phyloP scores from a whole-genome alignment of 2,888 invertebrate species.

The Temnothorax rugatulus region DNA sequence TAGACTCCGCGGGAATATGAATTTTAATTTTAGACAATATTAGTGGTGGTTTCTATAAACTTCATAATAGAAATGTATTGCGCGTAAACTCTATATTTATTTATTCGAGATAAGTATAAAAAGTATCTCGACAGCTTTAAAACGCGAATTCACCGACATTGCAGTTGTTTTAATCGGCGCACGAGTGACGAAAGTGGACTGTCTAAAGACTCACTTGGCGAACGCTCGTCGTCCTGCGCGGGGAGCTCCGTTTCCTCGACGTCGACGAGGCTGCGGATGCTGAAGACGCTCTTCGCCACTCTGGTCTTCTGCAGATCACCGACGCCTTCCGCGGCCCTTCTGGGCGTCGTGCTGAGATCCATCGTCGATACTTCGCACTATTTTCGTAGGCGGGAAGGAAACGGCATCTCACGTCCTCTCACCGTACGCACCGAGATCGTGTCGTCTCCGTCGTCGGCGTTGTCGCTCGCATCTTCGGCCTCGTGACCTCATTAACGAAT shows the following conservation, averaged over 20 bases:
- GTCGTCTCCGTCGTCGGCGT: constrained; percentile 27
- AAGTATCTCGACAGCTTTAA: not conserved
- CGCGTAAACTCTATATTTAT: not conserved
- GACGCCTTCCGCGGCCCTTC: constrained; percentile 83
- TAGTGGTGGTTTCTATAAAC: not conserved
- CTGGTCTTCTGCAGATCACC: constrained; percentile 86
- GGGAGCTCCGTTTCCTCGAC: constrained; percentile 86
- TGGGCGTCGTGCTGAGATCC: constrained; percentile 87
- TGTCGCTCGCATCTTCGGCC: constrained; percentile 35
- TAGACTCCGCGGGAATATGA: too few species aligned
- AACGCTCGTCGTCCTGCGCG: constrained; percentile 71
- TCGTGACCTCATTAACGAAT: constrained; percentile 19
- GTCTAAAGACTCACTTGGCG: constrained; percentile 76
- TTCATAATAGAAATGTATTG: not conserved
- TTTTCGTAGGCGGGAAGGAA: not conserved
- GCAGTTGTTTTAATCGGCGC: not conserved
- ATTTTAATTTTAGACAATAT: too few species aligned
- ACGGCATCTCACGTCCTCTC: constrained; percentile 12
- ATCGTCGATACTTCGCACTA: constrained; percentile 76
- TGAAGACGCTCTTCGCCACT: constrained; percentile 88
- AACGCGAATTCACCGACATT: not conserved
- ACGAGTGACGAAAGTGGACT: not conserved
- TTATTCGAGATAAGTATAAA: not conserved
- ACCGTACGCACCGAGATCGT: constrained; percentile 19
- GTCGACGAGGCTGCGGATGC: constrained; percentile 88